Conservation (phyloP, 2,888 invertebrate species). For the Chrysolina oricalcia region DNA sequence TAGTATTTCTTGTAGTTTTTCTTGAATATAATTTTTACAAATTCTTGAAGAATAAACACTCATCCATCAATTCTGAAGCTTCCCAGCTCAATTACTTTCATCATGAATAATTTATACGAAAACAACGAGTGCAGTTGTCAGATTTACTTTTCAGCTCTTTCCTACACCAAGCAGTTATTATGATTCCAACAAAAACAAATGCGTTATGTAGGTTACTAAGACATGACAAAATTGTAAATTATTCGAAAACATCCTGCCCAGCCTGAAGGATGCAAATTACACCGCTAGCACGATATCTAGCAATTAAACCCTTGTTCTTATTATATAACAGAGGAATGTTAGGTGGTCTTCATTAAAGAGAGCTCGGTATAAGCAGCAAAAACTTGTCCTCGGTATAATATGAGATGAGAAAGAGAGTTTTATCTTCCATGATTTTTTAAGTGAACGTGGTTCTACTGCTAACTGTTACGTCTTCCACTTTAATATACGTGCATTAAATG, state of each 20-base stretch:
- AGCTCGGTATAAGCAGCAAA: constrained; percentile 10
- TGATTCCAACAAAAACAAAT: constrained; percentile 35
- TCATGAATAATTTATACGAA: neutral
- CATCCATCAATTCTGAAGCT: constrained; percentile 37
- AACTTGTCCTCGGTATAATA: constrained; percentile 5
- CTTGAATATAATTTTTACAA: neutral
- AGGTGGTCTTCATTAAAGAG: constrained; percentile 51
- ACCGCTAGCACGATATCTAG: constrained; percentile 57
- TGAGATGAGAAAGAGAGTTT: neutral
- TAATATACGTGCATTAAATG: no score
- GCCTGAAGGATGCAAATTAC: constrained; percentile 58
- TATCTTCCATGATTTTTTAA: no score
- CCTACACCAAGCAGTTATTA: neutral
- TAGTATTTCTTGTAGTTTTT: neutral
- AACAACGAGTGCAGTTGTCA: neutral
- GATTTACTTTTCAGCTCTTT: neutral
- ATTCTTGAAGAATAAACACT: constrained; percentile 14
- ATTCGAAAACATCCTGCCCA: constrained; percentile 56
- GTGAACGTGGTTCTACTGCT: no score
- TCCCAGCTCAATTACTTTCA: neutral
- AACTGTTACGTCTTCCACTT: no score
- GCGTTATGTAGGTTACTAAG: constrained; percentile 55
- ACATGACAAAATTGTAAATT: constrained; percentile 55
- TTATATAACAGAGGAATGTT: constrained; percentile 46
- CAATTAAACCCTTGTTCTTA: constrained; percentile 58